Base-by-base conservation (phyloP, 2,797 vertebrate species). In the Chaetodon trifasciatus region DNA sequence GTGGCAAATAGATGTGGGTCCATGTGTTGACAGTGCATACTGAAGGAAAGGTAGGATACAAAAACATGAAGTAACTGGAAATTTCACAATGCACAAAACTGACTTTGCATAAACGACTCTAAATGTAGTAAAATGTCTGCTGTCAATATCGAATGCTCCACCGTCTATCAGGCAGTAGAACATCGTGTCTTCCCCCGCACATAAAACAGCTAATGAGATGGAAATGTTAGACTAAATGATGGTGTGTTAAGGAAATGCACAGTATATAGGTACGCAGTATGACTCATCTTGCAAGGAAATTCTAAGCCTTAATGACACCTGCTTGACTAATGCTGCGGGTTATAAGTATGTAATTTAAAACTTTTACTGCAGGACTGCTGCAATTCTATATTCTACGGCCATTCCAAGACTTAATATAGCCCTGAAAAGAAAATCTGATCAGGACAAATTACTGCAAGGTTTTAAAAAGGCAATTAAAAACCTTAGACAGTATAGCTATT, bases 391-490 rank as follows among this genome's bases (percentile, higher is more conserved):
- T 78, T 84, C 69, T 63, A 23, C 3, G 15, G 60, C 72, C 60
- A 70, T 70, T 46, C 23, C 16, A 15, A 67, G 65, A 68, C 65
- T 74, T 87, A 55, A 88, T 83, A 89, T 71, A 77, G 44, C 70
- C 17, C 23, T 57, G 6, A 76, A 57, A 79, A 52, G 60, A 77
- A 78, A 81, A 86, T 83, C 65, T 78, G 60, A 88, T 84, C 61
- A 5, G 61, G 52, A 76, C 57, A 90, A 84, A 75, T 78, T 58
- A 85, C 60, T 44, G 67, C 24, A 61, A 70, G 72, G 67, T 80
- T 84, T 82, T 66, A 50, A 87, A 84, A 80, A 83, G 64, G 55
- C 79, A 78, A 83, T 91, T 82, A 80, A 84, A 87, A 81, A 74
- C 56, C 74, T 58, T 74, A 40, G 62, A 76, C 60, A 75, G 64